Evolutionary conservation across 2,888 invertebrate species (phyloP).

Genomic region (Amblyjoppa proteus): DNA sequence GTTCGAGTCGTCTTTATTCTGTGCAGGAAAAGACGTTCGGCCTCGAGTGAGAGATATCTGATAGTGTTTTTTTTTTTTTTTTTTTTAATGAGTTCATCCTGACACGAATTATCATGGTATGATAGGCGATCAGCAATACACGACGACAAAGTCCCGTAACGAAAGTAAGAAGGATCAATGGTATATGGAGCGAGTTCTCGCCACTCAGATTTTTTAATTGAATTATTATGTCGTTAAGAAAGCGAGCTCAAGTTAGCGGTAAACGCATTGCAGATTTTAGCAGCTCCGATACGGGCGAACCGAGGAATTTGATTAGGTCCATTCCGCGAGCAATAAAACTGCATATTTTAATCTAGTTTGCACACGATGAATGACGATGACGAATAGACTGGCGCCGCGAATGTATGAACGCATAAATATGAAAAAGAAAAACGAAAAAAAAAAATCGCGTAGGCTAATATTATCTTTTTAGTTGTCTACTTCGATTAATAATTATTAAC

Average conservation of each 20-base stretch:
- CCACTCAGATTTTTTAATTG: constrained; percentile 19
- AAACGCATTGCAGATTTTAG: constrained; percentile 36
- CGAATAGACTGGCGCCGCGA: constrained; percentile 15
- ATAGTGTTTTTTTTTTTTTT: neutral
- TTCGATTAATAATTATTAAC: constrained; percentile 55
- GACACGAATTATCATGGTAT: constrained; percentile 19
- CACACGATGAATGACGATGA: constrained; percentile 4
- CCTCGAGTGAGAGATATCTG: neutral
- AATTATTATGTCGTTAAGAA: constrained; percentile 12
- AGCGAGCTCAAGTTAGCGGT: constrained; percentile 40
- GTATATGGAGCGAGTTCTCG: constrained; percentile 1
- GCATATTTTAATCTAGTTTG: constrained; percentile 33
- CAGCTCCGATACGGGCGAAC: neutral
- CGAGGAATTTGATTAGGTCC: constrained; percentile 14
- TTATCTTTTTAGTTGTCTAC: constrained; percentile 52
- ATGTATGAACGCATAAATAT: constrained; percentile 9
- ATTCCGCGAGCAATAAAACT: constrained; percentile 26
- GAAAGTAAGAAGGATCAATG: constrained; percentile 23
- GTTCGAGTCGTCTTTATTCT: constrained; percentile 25
- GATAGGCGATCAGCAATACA: constrained; percentile 40
- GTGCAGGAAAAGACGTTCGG: neutral
- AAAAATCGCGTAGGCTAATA: constrained; percentile 47
- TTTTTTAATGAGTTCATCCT: constrained; percentile 32
- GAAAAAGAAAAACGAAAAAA: constrained; percentile 17
- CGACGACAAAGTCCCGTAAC: constrained; percentile 19